phyloP scores from a whole-genome alignment of 2,797 vertebrate genomes.

The Myripristis jacobus region DNA sequence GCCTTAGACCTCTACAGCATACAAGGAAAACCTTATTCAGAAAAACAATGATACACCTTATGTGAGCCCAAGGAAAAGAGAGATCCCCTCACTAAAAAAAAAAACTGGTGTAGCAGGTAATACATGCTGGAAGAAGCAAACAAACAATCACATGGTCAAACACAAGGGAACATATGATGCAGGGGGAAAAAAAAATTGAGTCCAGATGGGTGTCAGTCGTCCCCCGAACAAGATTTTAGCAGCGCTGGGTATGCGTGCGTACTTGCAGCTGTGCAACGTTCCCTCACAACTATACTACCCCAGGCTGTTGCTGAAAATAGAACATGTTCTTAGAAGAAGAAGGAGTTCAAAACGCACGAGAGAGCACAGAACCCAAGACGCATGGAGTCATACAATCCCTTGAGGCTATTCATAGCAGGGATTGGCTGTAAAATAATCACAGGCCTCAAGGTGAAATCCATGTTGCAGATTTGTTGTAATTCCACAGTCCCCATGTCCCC shows the following conservation, averaged over 20 bases:
- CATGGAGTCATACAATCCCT: slow-evolving; percentile 9
- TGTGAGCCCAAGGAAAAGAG: too few relatives aligned
- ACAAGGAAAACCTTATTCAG: too few relatives aligned
- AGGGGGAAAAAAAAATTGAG: too few relatives aligned
- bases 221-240: background rate
- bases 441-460: slow-evolving; percentile 31
- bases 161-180: too few relatives aligned
- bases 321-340: background rate
- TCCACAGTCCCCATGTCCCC: background rate
- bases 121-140: too few relatives aligned
- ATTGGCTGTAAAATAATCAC: slow-evolving; percentile 26
- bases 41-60: too few relatives aligned
- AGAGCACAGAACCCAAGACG: slow-evolving; percentile 13
- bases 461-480: slow-evolving; percentile 33
- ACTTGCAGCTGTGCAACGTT: background rate
- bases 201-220: background rate
- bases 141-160: too few relatives aligned
- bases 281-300: background rate
- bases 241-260: background rate
- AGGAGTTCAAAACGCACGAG: background rate
- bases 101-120: too few relatives aligned
- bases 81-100: too few relatives aligned
- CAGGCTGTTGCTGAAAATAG: background rate
- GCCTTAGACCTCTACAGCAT: too few relatives aligned
- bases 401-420: background rate